Evolutionary conservation across 2,797 vertebrate species (phyloP).

Genomic region (Orestias chungarensis): DNA sequence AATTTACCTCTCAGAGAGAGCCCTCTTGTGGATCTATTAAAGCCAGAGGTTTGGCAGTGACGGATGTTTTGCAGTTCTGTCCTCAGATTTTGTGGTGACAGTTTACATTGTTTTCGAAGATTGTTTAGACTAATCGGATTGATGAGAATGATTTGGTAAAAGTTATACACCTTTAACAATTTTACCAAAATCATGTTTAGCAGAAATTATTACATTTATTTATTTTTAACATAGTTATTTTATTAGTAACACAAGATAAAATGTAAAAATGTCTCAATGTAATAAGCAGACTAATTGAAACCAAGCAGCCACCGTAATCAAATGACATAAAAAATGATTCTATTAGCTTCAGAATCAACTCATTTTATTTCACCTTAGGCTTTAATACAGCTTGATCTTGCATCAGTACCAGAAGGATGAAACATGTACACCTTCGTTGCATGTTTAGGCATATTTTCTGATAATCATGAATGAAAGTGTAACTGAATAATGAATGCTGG

Average conservation of each 20-base stretch:
- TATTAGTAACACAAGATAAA: background rate
- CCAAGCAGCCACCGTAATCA: background rate
- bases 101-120: background rate
- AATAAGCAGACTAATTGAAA: background rate
- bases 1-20: background rate
- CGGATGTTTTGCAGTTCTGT: background rate
- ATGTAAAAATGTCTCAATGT: background rate
- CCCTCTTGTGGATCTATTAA: background rate
- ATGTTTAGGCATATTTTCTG: no score
- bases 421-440: background rate
- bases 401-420: background rate
- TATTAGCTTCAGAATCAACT: background rate
- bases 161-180: background rate
- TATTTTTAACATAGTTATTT: background rate
- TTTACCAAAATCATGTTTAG: background rate
- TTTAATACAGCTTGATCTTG: background rate
- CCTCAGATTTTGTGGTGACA: background rate
- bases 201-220: no score
- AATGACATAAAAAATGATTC: background rate
- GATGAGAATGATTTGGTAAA: background rate
- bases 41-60: background rate
- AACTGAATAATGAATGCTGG: no score
- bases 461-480: no score
- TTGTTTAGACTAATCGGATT: background rate
- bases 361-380: background rate